Base-by-base conservation (phyloP, 2,797 vertebrate species). In the Pseudochirops corinnae region DNA sequence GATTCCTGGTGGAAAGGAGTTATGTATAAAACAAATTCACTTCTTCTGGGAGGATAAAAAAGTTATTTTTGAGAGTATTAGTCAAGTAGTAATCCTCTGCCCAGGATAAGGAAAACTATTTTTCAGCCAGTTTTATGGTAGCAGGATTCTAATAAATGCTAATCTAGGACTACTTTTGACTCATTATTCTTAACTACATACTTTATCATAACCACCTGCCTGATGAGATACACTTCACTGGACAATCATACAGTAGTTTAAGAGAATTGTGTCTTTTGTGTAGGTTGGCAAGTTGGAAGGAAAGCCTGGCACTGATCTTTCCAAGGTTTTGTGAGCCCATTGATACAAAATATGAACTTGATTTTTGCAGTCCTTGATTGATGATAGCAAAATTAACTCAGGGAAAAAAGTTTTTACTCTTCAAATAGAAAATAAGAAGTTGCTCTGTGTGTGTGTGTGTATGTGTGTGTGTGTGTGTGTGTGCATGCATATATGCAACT, bases 81-180 rank as follows among this genome's bases (percentile, higher is more conserved):
- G 92, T 87, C 74, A 96, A 93, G 55, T 56, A 52, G 87, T 95
- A 98, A 96, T 94, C 18, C 58, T 95, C 55, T 55, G 90, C 91
- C 60, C 11, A n/a, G 57, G n/a, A 60, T 94, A 46, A 11, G 39
- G 93, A 93, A 97, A 94, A 87, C 94, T 91, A 24, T 97, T 91
- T 33, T 95, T 95, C 91, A 95, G 90, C 93, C 97, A 94, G 95
- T 98, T 95, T 24, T 92, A 91, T 95, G 94, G 90, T 57, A 94
- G 55, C 94, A 96, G 95, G 93, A 87, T 91, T 98, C 95, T 96
- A 97, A 92, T 94, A 97, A 92, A 94, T 93, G 95, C 90, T 96
- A 91, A 97, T 97, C 94, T 94, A 95, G 28, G 90, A 90, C 82
- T 1, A 18, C 56, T 96, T 97, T 92, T 97, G 93, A 96, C 92